Percentiles rank a stretch among this genome's conserved stretches.
Evolutionary conservation across 2,797 vertebrate genomes (phyloP).

Genomic region (Notolabrus celidotus): DNA sequence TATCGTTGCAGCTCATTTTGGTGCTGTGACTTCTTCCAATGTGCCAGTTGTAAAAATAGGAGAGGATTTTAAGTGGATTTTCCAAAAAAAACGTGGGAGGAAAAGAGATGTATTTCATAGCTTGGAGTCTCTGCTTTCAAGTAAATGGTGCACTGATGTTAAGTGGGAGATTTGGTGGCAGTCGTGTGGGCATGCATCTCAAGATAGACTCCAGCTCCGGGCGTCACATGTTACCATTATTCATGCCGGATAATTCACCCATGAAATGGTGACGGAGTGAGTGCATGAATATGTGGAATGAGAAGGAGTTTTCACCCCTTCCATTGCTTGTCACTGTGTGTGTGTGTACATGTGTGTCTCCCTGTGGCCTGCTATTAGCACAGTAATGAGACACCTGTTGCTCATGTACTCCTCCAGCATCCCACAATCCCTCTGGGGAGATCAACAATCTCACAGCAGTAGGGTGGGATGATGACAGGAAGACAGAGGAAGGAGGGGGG

Average conservation of each 20-base stretch:
- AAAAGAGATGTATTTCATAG: slow-evolving; percentile 5
- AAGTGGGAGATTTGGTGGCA: slow-evolving; percentile 48
- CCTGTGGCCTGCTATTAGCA: slow-evolving; percentile 55
- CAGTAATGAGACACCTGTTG: slow-evolving; percentile 74
- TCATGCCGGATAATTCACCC: slow-evolving; percentile 60
- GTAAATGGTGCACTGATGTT: slow-evolving; percentile 40
- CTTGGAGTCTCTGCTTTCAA: slow-evolving; percentile 45
- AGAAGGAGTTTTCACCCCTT: slow-evolving; percentile 49
- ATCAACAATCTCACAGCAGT: slow-evolving; percentile 43
- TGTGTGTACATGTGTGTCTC: slow-evolving; percentile 20
- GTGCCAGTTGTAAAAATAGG: slow-evolving; percentile 10
- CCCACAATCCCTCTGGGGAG: slow-evolving; percentile 48
- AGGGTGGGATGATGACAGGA: slow-evolving; percentile 38
- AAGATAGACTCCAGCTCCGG: slow-evolving; percentile 62
- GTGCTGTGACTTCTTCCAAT: not conserved
- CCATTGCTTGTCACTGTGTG: slow-evolving; percentile 35
- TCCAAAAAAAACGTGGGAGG: slow-evolving; percentile 2
- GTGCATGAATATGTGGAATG: slow-evolving; percentile 29
- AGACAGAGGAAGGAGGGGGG: not conserved
- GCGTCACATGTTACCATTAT: slow-evolving; percentile 55
- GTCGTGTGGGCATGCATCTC: slow-evolving; percentile 52
- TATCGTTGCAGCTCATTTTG: slow-evolving; percentile 11
- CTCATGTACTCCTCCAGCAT: slow-evolving; percentile 52
- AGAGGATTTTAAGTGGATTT: slow-evolving; percentile 18
- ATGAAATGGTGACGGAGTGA: slow-evolving; percentile 50